Evolutionary conservation across 2,888 invertebrate genomes (phyloP).

Genomic region (Amiota communis): DNA sequence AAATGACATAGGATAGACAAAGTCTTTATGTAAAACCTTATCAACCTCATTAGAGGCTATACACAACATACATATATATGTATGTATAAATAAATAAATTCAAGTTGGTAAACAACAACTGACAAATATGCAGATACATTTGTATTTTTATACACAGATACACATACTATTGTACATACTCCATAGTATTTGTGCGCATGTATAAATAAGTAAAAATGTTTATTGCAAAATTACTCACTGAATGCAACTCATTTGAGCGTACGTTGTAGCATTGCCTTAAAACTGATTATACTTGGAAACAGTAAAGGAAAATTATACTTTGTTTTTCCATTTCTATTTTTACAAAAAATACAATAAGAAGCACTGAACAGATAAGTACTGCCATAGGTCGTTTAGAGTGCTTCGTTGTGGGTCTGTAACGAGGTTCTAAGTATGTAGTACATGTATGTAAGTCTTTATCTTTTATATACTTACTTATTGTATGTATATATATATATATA

Average conservation of each 20-base stretch:
- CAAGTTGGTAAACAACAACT: too few species aligned
- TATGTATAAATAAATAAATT: too few species aligned
- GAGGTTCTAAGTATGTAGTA: too few species aligned
- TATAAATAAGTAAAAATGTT: conserved; percentile 16
- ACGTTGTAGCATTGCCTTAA: background rate
- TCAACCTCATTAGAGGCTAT: too few species aligned
- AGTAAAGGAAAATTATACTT: background rate
- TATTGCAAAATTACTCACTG: conserved; percentile 5
- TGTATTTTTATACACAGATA: background rate
- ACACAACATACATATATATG: too few species aligned
- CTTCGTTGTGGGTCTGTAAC: too few species aligned
- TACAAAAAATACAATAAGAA: background rate
- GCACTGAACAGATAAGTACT: background rate
- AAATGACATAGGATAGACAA: too few species aligned
- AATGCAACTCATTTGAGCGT: background rate
- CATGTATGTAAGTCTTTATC: too few species aligned
- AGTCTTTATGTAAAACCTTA: too few species aligned
- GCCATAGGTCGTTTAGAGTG: background rate
- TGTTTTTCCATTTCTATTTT: background rate
- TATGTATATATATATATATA: too few species aligned
- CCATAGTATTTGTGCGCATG: background rate
- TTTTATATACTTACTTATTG: too few species aligned
- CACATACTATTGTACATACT: background rate
- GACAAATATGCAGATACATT: too few species aligned
- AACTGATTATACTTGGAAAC: background rate